Evolutionary conservation across 2,797 vertebrate genomes (phyloP).

Genomic region (Helarctos malayanus): DNA sequence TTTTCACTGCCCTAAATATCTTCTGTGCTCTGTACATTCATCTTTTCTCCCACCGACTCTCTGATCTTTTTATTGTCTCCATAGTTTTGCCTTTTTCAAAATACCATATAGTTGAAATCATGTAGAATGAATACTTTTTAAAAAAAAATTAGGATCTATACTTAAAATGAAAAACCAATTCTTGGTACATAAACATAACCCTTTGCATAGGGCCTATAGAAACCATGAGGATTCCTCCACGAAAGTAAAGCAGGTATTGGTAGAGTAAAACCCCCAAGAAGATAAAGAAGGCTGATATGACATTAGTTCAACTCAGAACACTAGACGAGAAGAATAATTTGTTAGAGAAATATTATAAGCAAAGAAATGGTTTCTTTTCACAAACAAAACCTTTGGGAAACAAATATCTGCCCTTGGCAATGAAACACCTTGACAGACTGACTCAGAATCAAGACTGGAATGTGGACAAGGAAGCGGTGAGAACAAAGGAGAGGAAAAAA

Average conservation of each 20-base stretch:
- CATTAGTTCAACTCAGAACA: neutral
- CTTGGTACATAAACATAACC: neutral
- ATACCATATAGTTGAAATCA: neutral
- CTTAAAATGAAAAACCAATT: slow-evolving; percentile 18
- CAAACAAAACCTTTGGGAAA: slow-evolving; percentile 53
- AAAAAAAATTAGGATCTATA: neutral
- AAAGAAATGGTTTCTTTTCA: slow-evolving; percentile 34
- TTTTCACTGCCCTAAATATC: neutral
- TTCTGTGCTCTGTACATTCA: neutral
- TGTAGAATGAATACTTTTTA: neutral
- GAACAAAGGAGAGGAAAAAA: neutral
- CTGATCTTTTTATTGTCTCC: neutral
- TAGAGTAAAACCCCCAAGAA: neutral
- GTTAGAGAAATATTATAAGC: slow-evolving; percentile 21
- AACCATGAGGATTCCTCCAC: neutral
- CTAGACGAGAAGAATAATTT: neutral
- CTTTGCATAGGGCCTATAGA: neutral
- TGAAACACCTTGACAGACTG: neutral
- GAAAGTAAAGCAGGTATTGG: neutral
- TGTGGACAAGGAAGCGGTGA: neutral
- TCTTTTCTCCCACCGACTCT: neutral
- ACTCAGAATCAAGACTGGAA: neutral
- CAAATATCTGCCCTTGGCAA: slow-evolving; percentile 36
- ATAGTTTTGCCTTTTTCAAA: neutral
- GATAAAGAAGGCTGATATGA: neutral